Percentiles rank a stretch among this genome's conserved stretches.
These are phyloP conservation scores for Corythornis vintsioides DNA, from an alignment of 2,113 vertebrate species.

Conservation along the genomic window DNA sequence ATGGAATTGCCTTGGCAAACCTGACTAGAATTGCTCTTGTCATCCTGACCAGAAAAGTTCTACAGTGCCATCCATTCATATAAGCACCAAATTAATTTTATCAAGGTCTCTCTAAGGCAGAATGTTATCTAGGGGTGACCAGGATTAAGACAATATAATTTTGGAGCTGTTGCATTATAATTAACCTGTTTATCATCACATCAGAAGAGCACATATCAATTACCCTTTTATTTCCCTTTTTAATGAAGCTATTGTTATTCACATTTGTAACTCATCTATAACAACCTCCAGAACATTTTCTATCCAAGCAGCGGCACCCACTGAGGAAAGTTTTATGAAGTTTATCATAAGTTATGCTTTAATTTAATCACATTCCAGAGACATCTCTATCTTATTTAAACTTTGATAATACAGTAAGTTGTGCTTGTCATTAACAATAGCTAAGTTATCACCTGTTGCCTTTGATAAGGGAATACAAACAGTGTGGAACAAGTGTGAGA, in stretches of 20 bases:
- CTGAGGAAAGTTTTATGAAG: background rate
- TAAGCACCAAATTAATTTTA: background rate
- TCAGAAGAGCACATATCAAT: background rate
- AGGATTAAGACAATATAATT: background rate
- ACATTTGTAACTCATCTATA: background rate
- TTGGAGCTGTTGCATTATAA: background rate
- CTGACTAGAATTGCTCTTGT: background rate
- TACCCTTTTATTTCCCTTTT: background rate
- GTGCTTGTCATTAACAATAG: slow-evolving; percentile 29
- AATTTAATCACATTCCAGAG: background rate
- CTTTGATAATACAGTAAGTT: slow-evolving; percentile 48
- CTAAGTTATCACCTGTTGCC: slow-evolving; percentile 31
- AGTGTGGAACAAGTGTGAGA: background rate
- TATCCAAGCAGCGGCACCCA: background rate
- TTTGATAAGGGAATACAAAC: slow-evolving; percentile 65
- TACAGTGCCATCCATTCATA: accelerated
- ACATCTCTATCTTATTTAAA: slow-evolving; percentile 60
- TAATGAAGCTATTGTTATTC: background rate
- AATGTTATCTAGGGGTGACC: background rate
- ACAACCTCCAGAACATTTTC: background rate
- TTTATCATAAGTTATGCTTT: background rate
- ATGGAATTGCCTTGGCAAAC: background rate
- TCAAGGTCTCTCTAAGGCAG: background rate
- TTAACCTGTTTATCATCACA: background rate
- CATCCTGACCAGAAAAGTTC: background rate